phyloP scores from a whole-genome alignment of 2,888 invertebrate species.

The Syrphus vitripennis region DNA sequence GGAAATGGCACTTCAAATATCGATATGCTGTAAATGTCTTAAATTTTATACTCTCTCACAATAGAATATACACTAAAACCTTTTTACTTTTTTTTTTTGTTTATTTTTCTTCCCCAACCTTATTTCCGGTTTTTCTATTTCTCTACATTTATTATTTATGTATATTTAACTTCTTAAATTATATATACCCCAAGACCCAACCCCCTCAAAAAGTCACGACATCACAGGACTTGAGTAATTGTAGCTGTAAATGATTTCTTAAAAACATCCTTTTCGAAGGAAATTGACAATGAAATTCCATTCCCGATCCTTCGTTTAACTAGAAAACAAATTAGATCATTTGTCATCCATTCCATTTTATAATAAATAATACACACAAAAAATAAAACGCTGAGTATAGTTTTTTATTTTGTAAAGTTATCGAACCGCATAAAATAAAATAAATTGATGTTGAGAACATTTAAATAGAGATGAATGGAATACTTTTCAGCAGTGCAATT shows the following conservation, averaged over 20 bases:
- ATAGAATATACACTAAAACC: constrained; percentile 11
- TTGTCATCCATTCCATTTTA: neutral
- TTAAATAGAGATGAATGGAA: constrained; percentile 5
- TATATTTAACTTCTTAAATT: constrained; percentile 13
- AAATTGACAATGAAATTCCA: constrained; percentile 13
- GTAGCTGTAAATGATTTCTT: neutral
- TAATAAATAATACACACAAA: neutral
- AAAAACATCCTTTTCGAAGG: constrained; percentile 5
- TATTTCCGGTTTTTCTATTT: neutral
- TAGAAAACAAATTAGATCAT: neutral
- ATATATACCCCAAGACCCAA: neutral
- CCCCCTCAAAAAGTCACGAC: neutral
- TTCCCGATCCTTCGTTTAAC: neutral
- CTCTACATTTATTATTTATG: constrained; percentile 16
- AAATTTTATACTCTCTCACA: constrained; percentile 39
- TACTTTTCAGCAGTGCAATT: constrained; percentile 18
- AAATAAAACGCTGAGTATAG: neutral
- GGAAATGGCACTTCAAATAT: constrained; percentile 84
- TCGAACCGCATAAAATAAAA: neutral
- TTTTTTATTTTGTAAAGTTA: neutral
- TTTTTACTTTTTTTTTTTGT: neutral
- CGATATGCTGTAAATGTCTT: constrained; percentile 79
- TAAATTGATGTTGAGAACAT: neutral
- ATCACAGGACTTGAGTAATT: neutral
- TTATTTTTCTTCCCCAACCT: neutral